Percentiles rank a stretch among this genome's conserved stretches.
Conservation (phyloP, 2,797 vertebrate species). For the Percopsis omiscomaycus region DNA sequence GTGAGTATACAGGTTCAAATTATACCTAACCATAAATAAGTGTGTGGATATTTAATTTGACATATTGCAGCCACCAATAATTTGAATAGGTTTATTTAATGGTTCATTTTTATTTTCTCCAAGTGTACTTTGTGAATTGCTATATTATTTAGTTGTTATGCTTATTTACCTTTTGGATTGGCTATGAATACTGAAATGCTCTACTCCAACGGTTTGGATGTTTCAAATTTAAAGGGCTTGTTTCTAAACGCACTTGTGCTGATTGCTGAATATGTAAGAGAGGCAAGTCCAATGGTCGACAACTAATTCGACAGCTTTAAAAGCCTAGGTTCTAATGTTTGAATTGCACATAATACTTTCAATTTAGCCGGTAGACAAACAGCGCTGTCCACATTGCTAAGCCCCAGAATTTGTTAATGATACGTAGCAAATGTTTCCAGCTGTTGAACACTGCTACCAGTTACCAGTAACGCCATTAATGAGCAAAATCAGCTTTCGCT, state of each 20-base stretch:
- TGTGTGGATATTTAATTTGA: too few relatives aligned
- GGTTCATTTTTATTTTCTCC: too few relatives aligned
- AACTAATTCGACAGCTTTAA: slow-evolving; percentile 7
- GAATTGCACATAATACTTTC: slow-evolving; percentile 4
- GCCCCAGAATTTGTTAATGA: slow-evolving; percentile 28
- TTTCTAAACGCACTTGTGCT: slow-evolving; percentile 13
- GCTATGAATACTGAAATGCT: too few relatives aligned
- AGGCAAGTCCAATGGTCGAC: not conserved
- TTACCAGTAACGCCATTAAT: slow-evolving; percentile 44
- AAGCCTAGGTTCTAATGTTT: slow-evolving; percentile 11
- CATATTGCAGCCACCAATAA: not conserved
- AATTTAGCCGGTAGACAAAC: not conserved
- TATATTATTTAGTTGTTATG: too few relatives aligned
- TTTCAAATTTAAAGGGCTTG: too few relatives aligned
- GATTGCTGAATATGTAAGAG: not conserved
- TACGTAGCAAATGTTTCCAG: slow-evolving; percentile 25
- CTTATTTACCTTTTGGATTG: too few relatives aligned
- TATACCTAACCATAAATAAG: slow-evolving; percentile 2
- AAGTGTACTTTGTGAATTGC: too few relatives aligned
- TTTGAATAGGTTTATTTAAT: too few relatives aligned
- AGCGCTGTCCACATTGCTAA: not conserved
- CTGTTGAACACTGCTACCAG: slow-evolving; percentile 36
- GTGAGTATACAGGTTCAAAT: slow-evolving; percentile 11
- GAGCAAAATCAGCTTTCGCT: slow-evolving; percentile 26
- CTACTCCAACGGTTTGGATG: too few relatives aligned